phyloP scores from a whole-genome alignment of 1,140 invertebrate genomes.

The Aporrectodea caliginosa region DNA sequence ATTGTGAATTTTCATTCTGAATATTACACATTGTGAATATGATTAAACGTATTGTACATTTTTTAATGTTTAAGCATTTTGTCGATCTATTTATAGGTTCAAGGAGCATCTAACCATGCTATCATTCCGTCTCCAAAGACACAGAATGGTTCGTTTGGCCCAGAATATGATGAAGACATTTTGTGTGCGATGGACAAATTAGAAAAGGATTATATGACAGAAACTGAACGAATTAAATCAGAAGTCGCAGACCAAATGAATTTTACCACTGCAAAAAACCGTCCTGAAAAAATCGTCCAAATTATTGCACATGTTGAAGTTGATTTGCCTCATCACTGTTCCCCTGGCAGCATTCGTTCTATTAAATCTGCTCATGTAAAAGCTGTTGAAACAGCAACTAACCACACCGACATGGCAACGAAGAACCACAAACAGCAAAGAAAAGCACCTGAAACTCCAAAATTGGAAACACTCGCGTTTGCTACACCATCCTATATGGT shows the following conservation, averaged over 20 bases:
- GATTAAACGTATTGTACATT: no score
- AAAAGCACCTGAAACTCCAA: background rate
- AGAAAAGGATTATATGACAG: background rate
- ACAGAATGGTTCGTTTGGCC: background rate
- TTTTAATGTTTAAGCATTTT: no score
- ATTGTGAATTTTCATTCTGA: no score
- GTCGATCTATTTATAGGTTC: background rate
- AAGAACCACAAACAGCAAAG: background rate
- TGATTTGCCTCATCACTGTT: background rate
- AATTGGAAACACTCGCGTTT: background rate
- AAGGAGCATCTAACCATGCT: background rate
- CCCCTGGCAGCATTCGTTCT: no score
- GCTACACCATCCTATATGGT: background rate
- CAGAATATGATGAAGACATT: background rate
- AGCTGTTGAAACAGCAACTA: no score
- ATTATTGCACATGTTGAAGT: background rate
- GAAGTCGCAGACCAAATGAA: background rate
- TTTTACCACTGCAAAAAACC: no score
- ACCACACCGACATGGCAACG: no score
- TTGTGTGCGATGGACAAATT: background rate
- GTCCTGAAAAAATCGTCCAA: no score
- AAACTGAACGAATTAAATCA: background rate
- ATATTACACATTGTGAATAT: no score
- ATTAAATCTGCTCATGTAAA: no score
- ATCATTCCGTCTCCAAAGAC: background rate